phyloP scores from a whole-genome alignment of 2,888 invertebrate genomes.

The Andrena praecox region DNA sequence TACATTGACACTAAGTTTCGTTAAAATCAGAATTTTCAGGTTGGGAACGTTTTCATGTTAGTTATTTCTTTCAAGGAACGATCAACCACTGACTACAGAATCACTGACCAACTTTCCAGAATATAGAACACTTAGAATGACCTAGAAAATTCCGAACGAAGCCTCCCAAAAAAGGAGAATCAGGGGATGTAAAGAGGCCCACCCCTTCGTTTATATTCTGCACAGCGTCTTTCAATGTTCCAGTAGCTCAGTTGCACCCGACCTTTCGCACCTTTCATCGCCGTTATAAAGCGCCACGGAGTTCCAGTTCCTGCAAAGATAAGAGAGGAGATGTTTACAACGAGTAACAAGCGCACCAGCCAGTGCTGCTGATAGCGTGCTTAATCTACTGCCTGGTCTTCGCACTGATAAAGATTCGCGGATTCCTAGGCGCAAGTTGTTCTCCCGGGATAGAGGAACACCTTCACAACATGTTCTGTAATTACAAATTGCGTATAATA shows the following conservation, averaged over 20 bases:
- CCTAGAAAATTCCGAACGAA: background rate
- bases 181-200: background rate
- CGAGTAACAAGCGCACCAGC: constrained; percentile 70
- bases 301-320: constrained; percentile 76
- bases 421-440: background rate
- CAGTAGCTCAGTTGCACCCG: constrained; percentile 9
- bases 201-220: constrained; percentile 17
- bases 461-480: background rate
- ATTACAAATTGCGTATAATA: constrained; percentile 5
- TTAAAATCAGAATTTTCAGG: too few relatives aligned
- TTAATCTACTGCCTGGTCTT: constrained; percentile 27
- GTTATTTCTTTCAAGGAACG: background rate
- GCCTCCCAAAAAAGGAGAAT: background rate
- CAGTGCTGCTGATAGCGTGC: constrained; percentile 56
- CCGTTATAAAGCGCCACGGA: constrained; percentile 47
- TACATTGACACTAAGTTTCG: too few relatives aligned
- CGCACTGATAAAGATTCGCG: constrained; percentile 6
- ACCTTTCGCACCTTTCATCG: constrained; percentile 53
- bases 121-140: background rate
- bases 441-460: background rate
- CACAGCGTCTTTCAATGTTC: constrained; percentile 29
- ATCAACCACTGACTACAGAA: background rate
- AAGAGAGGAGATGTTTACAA: constrained; percentile 75
- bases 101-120: constrained; percentile 13
- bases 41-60: background rate